Evolutionary conservation across 2,888 invertebrate genomes (phyloP).

Genomic region (Drosophila suboccidentalis): DNA sequence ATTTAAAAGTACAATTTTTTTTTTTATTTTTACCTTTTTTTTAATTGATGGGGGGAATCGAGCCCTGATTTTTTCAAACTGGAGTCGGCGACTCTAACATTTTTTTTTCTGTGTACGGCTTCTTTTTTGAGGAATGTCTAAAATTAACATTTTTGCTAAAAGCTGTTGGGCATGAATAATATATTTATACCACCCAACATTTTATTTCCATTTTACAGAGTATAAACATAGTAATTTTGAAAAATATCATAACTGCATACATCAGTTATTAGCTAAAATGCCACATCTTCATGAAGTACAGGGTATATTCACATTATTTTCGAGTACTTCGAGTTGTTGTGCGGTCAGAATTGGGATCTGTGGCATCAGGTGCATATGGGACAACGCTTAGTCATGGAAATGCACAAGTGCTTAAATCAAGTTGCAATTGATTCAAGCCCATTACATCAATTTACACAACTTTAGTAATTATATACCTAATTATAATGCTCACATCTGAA

Average conservation of each 20-base stretch:
- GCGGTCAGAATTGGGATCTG: neutral
- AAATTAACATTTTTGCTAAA: too few relatives aligned
- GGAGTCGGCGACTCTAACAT: too few relatives aligned
- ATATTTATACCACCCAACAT: too few relatives aligned
- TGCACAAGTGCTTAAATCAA: neutral
- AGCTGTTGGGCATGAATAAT: too few relatives aligned
- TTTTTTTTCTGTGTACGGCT: too few relatives aligned
- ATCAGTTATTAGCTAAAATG: neutral
- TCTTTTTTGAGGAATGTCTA: too few relatives aligned
- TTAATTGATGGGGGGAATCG: too few relatives aligned
- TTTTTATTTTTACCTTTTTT: too few relatives aligned
- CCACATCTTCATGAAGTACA: neutral
- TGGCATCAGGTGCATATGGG: constrained; percentile 34
- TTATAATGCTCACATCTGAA: neutral
- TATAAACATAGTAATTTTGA: too few relatives aligned
- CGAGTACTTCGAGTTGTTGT: constrained; percentile 1
- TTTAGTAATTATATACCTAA: neutral
- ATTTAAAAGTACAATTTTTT: too few relatives aligned
- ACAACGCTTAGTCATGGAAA: constrained; percentile 5
- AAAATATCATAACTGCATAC: neutral
- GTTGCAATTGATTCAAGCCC: constrained; percentile 4
- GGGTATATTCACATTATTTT: neutral
- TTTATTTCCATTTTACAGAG: too few relatives aligned
- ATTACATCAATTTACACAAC: neutral
- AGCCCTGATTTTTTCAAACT: too few relatives aligned